Percentiles rank a stretch among this genome's conserved stretches.
These are phyloP conservation scores for Oceanodroma tethys DNA, from an alignment of 2,113 vertebrate species.

Conservation along the genomic window DNA sequence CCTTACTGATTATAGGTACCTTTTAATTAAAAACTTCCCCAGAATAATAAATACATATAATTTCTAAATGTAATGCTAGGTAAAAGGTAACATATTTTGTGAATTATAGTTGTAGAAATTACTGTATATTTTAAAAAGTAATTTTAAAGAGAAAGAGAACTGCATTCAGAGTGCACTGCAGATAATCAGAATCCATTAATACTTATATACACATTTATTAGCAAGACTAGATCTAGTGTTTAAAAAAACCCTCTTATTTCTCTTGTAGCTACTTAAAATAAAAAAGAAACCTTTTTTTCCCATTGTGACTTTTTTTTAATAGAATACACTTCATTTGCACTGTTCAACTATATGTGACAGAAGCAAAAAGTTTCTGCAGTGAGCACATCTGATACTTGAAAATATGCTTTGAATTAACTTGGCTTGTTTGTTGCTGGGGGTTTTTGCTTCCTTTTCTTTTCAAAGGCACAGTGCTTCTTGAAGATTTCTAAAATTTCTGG, in stretches of 20 bases:
- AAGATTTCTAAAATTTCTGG: constrained; percentile 52
- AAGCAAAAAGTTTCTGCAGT: neutral
- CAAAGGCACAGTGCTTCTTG: constrained; percentile 30
- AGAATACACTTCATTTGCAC: neutral
- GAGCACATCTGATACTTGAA: neutral
- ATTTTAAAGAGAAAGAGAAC: neutral
- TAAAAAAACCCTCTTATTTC: neutral
- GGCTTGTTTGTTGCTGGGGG: neutral
- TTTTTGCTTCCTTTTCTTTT: constrained; percentile 39
- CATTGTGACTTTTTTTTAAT: neutral
- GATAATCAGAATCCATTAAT: neutral
- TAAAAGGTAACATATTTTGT: neutral
- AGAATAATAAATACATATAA: neutral
- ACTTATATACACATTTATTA: fast-evolving
- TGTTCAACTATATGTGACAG: neutral
- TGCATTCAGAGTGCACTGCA: neutral
- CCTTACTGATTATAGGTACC: neutral
- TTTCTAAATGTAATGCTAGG: neutral
- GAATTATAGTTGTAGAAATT: neutral
- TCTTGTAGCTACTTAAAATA: neutral
- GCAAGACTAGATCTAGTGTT: neutral
- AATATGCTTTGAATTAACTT: constrained; percentile 54
- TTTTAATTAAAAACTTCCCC: neutral
- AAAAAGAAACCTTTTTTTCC: neutral
- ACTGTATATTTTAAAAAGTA: neutral